Percentiles rank a stretch among this genome's conserved stretches.
Evolutionary conservation across 2,888 invertebrate species (phyloP).

Genomic region (Trichogramma evanescens): DNA sequence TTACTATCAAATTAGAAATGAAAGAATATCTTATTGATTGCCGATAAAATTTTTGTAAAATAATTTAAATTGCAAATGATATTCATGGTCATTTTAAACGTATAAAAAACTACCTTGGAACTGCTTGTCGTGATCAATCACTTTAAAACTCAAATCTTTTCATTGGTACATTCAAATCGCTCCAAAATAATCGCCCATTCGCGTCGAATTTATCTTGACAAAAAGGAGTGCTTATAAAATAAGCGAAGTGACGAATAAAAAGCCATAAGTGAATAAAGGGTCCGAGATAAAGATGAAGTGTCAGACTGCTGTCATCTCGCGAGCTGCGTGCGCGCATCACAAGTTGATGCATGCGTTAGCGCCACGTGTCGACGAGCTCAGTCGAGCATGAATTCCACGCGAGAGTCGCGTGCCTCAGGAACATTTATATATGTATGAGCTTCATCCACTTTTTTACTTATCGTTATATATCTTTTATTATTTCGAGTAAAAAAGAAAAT

Average conservation of each 20-base stretch:
- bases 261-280: not conserved
- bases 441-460: too few species aligned
- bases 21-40: too few species aligned
- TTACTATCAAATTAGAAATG: too few species aligned
- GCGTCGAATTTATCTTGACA: not conserved
- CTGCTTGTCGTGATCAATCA: not conserved
- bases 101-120: not conserved
- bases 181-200: not conserved
- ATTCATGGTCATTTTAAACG: too few species aligned
- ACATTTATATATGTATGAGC: too few species aligned
- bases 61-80: too few species aligned
- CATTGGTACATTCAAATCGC: not conserved
- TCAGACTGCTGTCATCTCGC: conserved; percentile 13
- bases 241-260: conserved; percentile 17
- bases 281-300: conserved; percentile 9
- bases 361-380: conserved; percentile 15
- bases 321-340: conserved; percentile 1
- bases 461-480: too few species aligned
- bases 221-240: not conserved
- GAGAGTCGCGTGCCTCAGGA: conserved; percentile 1
- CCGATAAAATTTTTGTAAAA: too few species aligned
- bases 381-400: conserved; percentile 18
- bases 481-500: too few species aligned
- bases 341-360: conserved; percentile 3
- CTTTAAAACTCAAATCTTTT: too few species aligned